Base-by-base conservation (phyloP, 2,113 vertebrate genomes). In the Pantherophis guttatus region DNA sequence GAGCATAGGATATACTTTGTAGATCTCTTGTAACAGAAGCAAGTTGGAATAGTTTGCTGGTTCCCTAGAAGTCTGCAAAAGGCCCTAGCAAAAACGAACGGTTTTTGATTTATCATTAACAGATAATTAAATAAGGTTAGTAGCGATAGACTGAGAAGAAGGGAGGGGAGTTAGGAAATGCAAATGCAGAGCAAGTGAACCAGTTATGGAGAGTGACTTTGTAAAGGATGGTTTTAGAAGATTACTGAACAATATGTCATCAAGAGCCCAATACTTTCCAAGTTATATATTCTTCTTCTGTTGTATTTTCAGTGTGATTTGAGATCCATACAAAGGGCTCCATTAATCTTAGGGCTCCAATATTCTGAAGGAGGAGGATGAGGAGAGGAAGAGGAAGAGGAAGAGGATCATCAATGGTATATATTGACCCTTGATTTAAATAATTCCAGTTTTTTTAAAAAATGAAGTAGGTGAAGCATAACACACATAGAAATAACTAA, bases 1-100 rank as follows among this genome's bases (percentile, higher is more conserved):
- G 92, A 96, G 95, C 94, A 70, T 21, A 0, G 94, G 94, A 94
- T 87, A 87, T 89, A 90, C 90, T 95, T 93, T 23, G 89, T 92
- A 94, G 95, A 95, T 91, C 96, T 52, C 94, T 93, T 90, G 87
- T 90, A 50, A 52, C 54, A 57, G 54, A 85, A 85, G 70, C 44
- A 88, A 90, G 39, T 95, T 95, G 92, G 81, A 93, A 95, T 94
- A 92, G 95, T 48, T 93, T 95, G 2, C 48, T 92, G 75, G 9
- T 86, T 59, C 89, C 21, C 90, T 29, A 91, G 81, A 62, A 55
- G 87, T 92, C 89, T 75, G 23, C 93, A 94, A 90, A 70, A 33
- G 29, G 15, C 85, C 53, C 24, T 87, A 95, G 75, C 90, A 93
- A 12, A 85, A 85, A 89, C 94, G 58, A 44, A 2, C 94, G 52